Base-by-base conservation (phyloP, 1,140 invertebrate genomes). In the Stegodyphus mimosarum region DNA sequence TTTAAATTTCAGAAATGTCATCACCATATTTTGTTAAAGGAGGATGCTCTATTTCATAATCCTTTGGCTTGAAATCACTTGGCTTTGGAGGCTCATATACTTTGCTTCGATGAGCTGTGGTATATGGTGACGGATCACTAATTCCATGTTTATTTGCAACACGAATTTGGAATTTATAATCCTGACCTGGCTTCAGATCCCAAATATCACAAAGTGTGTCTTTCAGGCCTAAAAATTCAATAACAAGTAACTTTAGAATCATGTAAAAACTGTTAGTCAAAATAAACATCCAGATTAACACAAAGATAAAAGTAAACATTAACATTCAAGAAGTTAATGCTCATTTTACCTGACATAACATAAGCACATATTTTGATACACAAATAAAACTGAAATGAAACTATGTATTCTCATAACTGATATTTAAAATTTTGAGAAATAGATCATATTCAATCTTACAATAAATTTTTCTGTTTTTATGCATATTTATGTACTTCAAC, bases 121-220 rank as follows among this genome's bases (percentile, higher is more conserved):
- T 95, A 89, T 94, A 96, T 7, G 96, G 96, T 52, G 95, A 97
- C 0, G 97, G 97, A 89, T 98, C 97, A 90, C 96, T 97, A n/a
- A 98, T 93, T n/a, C 97, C 97, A 89, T 96, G 96, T 90, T 97
- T 96, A 90, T 98, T 98, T 89, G 98, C 96, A 4, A 98, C 97
- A n/a, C 97, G 93, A 50, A 98, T 93, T 69, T 97, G 92, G 92
- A 98, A 98, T 89, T 95, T 95, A 91, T 98, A 98, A 91, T 98
- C 96, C 77, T 94, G 92, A 91, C 95, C 95, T 0, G 96, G 96
- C 88, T 95, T 94, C 60, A 96, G 91, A 90, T 95, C 95, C 50
- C 93, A 92, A 72, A 98, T 95, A 88, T 97, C 96, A 89, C 95
- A 96, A 33, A 93, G 93, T 88, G 95, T 96, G 66, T 95, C 95